Conservation (phyloP, 2,888 invertebrate genomes). For the Netelia melanura region DNA sequence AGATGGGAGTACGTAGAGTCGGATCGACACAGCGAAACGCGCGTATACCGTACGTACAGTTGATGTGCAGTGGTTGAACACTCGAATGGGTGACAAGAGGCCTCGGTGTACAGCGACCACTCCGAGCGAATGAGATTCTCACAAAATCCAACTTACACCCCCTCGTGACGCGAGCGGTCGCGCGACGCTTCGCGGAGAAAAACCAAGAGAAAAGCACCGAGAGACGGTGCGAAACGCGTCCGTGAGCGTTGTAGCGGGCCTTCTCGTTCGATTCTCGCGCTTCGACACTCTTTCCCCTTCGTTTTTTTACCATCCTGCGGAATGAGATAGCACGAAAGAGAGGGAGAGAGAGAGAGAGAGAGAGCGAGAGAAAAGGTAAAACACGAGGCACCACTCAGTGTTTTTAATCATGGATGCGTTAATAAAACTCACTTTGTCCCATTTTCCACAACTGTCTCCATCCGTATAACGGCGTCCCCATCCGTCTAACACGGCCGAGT, state of each 20-base stretch:
- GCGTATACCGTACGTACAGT: neutral
- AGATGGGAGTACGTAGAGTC: too few relatives aligned
- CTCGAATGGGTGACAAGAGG: slow-evolving; percentile 51
- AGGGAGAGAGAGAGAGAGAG: slow-evolving; percentile 55
- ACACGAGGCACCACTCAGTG: slow-evolving; percentile 67
- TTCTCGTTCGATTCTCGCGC: slow-evolving; percentile 66
- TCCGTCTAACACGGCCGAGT: slow-evolving; percentile 25
- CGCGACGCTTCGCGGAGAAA: slow-evolving; percentile 38
- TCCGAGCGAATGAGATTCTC: slow-evolving; percentile 65
- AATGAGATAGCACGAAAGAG: slow-evolving; percentile 53
- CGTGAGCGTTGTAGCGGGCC: slow-evolving; percentile 29
- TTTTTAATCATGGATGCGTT: slow-evolving; percentile 75
- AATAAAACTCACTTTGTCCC: slow-evolving; percentile 73
- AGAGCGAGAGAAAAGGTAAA: slow-evolving; percentile 59
- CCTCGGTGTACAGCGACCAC: slow-evolving; percentile 51
- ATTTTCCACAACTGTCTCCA: slow-evolving; percentile 61
- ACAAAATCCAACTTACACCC: slow-evolving; percentile 53
- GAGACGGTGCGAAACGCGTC: slow-evolving; percentile 17
- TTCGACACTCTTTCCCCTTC: slow-evolving; percentile 66
- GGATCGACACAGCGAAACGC: neutral
- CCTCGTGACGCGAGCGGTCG: slow-evolving; percentile 22
- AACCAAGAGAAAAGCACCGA: slow-evolving; percentile 40
- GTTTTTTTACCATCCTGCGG: slow-evolving; percentile 61
- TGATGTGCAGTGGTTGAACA: slow-evolving; percentile 39
- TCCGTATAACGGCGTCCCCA: slow-evolving; percentile 34